Evolutionary conservation across 2,888 invertebrate genomes (phyloP).

Genomic region (Pilophorus perplexus): DNA sequence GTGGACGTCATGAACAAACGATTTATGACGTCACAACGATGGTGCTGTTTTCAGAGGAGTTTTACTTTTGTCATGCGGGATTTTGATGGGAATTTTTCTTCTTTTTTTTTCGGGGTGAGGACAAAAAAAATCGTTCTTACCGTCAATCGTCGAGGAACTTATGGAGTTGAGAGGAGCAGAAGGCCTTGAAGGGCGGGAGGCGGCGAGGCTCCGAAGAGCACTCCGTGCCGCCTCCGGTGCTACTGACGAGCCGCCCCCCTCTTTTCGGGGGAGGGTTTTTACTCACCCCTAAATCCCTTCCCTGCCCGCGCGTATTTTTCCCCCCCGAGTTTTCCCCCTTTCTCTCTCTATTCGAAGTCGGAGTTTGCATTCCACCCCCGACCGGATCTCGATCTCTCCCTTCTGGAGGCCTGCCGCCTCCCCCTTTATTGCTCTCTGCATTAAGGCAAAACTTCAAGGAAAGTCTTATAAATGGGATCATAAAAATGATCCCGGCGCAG

Average conservation of each 20-base stretch:
- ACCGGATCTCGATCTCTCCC: too few relatives aligned
- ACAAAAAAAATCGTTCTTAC: background rate
- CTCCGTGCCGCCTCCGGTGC: slow-evolving; percentile 23
- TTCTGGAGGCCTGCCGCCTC: too few relatives aligned
- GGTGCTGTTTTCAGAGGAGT: too few relatives aligned
- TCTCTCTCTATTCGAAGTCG: background rate
- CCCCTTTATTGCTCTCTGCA: too few relatives aligned
- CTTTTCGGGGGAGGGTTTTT: slow-evolving; percentile 1
- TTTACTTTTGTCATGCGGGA: background rate
- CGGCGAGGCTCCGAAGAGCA: slow-evolving; percentile 17
- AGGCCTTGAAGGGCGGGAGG: slow-evolving; percentile 3
- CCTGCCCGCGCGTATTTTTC: slow-evolving; percentile 6
- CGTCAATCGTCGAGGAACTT: slow-evolving; percentile 31
- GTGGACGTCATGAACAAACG: too few relatives aligned
- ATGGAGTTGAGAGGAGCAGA: background rate
- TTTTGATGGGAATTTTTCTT: background rate
- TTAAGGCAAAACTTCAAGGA: too few relatives aligned
- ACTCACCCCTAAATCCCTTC: background rate
- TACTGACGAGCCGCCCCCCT: slow-evolving; percentile 6
- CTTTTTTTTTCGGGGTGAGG: too few relatives aligned
- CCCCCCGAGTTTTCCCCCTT: slow-evolving; percentile 3
- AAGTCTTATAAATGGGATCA: too few relatives aligned
- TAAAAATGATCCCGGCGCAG: too few relatives aligned
- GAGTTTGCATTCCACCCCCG: background rate
- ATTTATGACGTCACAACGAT: too few relatives aligned